Conservation (phyloP, 64 coral and sea anemone species). For the Montipora sp. region DNA sequence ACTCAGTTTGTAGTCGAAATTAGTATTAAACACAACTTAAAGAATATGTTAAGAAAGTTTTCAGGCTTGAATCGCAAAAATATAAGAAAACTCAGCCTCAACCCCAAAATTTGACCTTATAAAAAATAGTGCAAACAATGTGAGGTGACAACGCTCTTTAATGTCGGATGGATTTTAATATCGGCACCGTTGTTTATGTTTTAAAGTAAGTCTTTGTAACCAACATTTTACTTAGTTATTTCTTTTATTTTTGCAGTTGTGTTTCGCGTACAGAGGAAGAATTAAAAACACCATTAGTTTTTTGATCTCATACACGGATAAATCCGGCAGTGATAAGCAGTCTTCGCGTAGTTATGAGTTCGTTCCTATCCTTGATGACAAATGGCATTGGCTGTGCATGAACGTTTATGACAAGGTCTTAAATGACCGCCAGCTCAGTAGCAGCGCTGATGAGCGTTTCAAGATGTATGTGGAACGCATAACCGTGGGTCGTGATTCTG, state of each 20-base stretch:
- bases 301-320: slow-evolving; percentile 69
- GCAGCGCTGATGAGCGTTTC: slow-evolving; percentile 16
- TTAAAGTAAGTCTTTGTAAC: neutral
- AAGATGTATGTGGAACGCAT: slow-evolving; percentile 60
- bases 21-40: too few relatives aligned
- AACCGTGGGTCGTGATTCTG: neutral
- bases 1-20: too few relatives aligned
- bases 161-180: too few relatives aligned
- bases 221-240: neutral
- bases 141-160: too few relatives aligned
- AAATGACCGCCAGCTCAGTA: slow-evolving; percentile 37
- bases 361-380: neutral
- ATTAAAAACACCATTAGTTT: slow-evolving; percentile 45
- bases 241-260: slow-evolving; percentile 33
- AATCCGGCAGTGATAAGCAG: neutral
- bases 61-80: too few relatives aligned
- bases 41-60: too few relatives aligned
- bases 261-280: slow-evolving; percentile 73
- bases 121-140: too few relatives aligned
- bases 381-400: slow-evolving; percentile 60
- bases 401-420: slow-evolving; percentile 57
- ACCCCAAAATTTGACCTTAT: too few relatives aligned
- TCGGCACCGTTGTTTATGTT: neutral
- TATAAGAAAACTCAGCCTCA: too few relatives aligned
- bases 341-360: slow-evolving; percentile 48